A percentile compares a stretch with the other conserved stretches of the same genome.
Conservation (phyloP, 2,888 invertebrate genomes). For the Odiellus spinosus region DNA sequence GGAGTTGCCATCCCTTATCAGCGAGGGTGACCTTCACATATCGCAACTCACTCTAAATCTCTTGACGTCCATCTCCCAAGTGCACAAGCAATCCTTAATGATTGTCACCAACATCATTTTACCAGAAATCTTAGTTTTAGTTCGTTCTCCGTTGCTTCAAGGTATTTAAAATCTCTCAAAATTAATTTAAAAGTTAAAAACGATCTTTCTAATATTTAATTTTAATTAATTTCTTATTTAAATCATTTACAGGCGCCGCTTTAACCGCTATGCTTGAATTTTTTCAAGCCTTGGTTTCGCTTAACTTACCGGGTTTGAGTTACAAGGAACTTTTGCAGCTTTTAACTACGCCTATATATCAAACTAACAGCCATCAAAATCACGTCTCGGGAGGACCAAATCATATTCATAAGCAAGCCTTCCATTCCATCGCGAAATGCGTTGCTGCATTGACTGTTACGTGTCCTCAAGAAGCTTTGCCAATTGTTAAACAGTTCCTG, state of each 20-base stretch:
- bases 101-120: constrained; percentile 49
- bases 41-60: constrained; percentile 75
- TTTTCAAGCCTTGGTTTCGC: constrained; percentile 75
- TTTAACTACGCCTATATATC: constrained; percentile 25
- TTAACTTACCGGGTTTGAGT: constrained; percentile 53
- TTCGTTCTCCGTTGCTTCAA: constrained; percentile 80
- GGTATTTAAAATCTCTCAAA: constrained; percentile 41
- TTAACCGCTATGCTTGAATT: constrained; percentile 78
- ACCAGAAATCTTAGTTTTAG: constrained; percentile 66
- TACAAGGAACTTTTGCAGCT: constrained; percentile 38
- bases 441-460: constrained; percentile 74
- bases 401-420: constrained; percentile 43
- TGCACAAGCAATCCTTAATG: constrained; percentile 59
- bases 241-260: constrained; percentile 51
- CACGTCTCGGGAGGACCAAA: neutral
- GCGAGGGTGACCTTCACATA: constrained; percentile 89
- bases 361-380: neutral
- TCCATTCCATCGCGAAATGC: constrained; percentile 90
- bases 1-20: constrained; percentile 77
- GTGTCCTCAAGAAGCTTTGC: constrained; percentile 47
- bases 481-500: constrained; percentile 33
- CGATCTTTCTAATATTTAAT: constrained; percentile 1
- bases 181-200: neutral
- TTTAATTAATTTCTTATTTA: neutral
- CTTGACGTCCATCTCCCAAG: constrained; percentile 60